These are phyloP conservation scores for Lutjanus argentimaculatus DNA, from an alignment of 2,797 vertebrate species.

Conservation along the genomic window DNA sequence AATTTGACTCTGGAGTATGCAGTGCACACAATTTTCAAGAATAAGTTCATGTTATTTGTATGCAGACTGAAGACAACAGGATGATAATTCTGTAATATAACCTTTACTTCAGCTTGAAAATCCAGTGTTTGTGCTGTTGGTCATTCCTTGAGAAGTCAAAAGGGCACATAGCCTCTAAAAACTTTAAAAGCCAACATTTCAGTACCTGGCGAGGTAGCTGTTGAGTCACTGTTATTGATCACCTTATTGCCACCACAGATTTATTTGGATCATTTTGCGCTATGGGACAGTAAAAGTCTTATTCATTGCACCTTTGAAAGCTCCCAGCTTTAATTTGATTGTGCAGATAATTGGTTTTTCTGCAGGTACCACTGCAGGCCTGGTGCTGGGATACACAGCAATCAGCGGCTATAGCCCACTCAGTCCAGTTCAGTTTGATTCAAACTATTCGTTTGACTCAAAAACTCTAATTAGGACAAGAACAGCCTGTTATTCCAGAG, in stretches of 20 bases:
- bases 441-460: slow-evolving; percentile 48
- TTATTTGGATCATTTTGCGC: slow-evolving; percentile 53
- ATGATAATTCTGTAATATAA: not conserved
- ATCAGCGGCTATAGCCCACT: slow-evolving; percentile 47
- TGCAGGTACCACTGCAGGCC: slow-evolving; percentile 52
- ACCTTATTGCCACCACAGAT: slow-evolving; percentile 44
- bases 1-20: no score
- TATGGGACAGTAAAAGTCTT: slow-evolving; percentile 36
- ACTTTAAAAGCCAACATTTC: slow-evolving; percentile 19
- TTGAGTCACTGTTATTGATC: slow-evolving; percentile 57
- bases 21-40: no score
- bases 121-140: not conserved
- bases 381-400: slow-evolving; percentile 33
- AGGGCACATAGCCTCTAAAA: not conserved
- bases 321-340: slow-evolving; percentile 59
- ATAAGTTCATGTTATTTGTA: no score
- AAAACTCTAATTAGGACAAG: slow-evolving; percentile 71
- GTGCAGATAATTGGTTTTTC: slow-evolving; percentile 62
- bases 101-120: not conserved
- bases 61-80: no score
- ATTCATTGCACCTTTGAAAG: slow-evolving; percentile 59
- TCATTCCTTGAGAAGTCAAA: not conserved
- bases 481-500: slow-evolving; percentile 55
- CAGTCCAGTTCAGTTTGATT: slow-evolving; percentile 58
- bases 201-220: slow-evolving; percentile 32